Evolutionary conservation across 2,113 vertebrate genomes (phyloP).

Genomic region (Eudorcas thomsonii): DNA sequence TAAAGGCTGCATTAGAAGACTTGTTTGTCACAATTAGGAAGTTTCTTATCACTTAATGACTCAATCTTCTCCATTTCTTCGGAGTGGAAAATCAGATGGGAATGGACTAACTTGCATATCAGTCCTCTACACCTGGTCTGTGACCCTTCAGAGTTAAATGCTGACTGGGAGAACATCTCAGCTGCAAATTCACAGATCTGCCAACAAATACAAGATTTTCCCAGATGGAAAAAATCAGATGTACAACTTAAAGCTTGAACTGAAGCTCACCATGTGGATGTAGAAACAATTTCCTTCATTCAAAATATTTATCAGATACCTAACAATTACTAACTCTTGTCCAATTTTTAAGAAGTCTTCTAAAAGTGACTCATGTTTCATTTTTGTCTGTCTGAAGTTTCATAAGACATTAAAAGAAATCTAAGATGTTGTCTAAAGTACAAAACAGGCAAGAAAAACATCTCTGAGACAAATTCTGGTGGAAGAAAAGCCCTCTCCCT

Average conservation of each 20-base stretch:
- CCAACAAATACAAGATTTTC: slow-evolving; percentile 13
- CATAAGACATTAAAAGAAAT: background rate
- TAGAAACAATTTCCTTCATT: background rate
- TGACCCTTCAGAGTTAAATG: background rate
- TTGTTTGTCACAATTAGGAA: slow-evolving; percentile 38
- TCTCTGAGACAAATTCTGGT: background rate
- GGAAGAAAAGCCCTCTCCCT: background rate
- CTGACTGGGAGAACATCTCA: background rate
- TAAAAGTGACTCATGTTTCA: background rate
- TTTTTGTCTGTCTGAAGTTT: background rate
- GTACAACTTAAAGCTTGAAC: background rate
- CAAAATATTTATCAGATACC: background rate
- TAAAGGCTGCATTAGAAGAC: background rate
- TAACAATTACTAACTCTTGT: background rate
- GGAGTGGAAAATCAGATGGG: slow-evolving; percentile 41
- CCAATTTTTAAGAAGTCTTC: background rate
- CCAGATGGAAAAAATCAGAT: background rate
- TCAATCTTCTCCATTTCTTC: slow-evolving; percentile 32
- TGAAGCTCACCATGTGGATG: background rate
- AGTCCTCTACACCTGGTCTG: background rate
- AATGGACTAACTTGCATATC: background rate
- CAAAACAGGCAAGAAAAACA: background rate
- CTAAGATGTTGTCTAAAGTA: background rate
- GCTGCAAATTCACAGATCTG: background rate
- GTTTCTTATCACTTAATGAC: slow-evolving; percentile 35